Evolutionary conservation across 2,113 vertebrate genomes (phyloP), one percentile per base, ranked within the genome.

Genomic region (Antechinus stuartii): DNA sequence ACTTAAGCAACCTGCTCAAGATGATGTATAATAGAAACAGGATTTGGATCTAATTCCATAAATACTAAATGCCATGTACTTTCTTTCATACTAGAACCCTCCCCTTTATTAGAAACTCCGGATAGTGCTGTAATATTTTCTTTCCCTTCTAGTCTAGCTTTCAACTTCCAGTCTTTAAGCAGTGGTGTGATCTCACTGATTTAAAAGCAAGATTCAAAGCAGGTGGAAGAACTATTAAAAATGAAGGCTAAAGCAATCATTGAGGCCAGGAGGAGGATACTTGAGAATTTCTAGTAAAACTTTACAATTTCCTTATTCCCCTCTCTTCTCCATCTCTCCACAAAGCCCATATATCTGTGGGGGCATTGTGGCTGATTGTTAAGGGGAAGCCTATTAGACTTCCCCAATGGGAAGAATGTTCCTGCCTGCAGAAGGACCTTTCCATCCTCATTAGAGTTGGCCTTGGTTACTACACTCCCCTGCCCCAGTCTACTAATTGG

Each of bases 281-380:
- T 95, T 95, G 96, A 95, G 96, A 97, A 95, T 95, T 97, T 92
- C 97, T 92, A 96, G 94, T 98, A 97, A 98, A 98, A 97, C n/a
- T 97, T 98, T 97, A 98, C 35, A 89, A 94, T 95, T 98, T 97
- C 98, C 98, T 56, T 4, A 16, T 94, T 94, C 94, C 93, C 93
- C 95, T 84, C 90, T 94, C 53, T 94, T 95, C 96, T 95, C 93
- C 96, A 94, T 94, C 97, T 96, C 97, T 94, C 93, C 92, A 91
- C 91, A 97, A 94, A 97, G 96, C 56, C 61, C 0, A 0, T 54
- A 54, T 19, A 0, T 95, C 96, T 94, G 96, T 97, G 96, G 94
- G 95, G 91, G 89, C 7, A 27, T 95, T 95, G 95, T 8, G 10
- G 94, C 89, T 89, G 92, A 97, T 94, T 47, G 46, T 93, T 92